phyloP scores from a whole-genome alignment of 2,113 vertebrate genomes.

The Hemiprocne comata region DNA sequence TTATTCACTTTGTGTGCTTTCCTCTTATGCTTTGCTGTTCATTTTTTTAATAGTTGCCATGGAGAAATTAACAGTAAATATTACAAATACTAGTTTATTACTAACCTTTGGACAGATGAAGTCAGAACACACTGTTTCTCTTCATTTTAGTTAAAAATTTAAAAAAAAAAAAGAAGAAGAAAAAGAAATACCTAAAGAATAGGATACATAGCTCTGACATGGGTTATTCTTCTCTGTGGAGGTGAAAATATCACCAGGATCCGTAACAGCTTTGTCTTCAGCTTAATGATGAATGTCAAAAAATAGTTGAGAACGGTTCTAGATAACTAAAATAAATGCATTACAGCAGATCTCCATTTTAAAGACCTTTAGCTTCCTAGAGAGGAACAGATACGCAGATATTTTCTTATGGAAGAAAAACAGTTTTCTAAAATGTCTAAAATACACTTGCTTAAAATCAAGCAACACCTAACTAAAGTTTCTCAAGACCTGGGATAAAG shows the following conservation, averaged over 20 bases:
- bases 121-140: not conserved
- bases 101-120: not conserved
- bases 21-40: not conserved
- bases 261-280: not conserved
- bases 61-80: not conserved
- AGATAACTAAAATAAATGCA: not conserved
- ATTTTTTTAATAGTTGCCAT: not conserved
- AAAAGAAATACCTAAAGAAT: not conserved
- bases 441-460: not conserved
- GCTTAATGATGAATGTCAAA: not conserved
- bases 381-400: not conserved
- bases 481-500: not conserved
- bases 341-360: not conserved
- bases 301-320: not conserved
- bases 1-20: not conserved
- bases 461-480: not conserved
- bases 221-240: not conserved
- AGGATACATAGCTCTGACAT: not conserved
- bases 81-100: not conserved
- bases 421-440: not conserved
- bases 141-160: not conserved
- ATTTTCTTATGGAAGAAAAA: not conserved
- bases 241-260: not conserved
- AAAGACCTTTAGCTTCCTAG: not conserved
- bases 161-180: not conserved